Conservation (phyloP, 2,113 vertebrate species). For the Catharus fuscescens region DNA sequence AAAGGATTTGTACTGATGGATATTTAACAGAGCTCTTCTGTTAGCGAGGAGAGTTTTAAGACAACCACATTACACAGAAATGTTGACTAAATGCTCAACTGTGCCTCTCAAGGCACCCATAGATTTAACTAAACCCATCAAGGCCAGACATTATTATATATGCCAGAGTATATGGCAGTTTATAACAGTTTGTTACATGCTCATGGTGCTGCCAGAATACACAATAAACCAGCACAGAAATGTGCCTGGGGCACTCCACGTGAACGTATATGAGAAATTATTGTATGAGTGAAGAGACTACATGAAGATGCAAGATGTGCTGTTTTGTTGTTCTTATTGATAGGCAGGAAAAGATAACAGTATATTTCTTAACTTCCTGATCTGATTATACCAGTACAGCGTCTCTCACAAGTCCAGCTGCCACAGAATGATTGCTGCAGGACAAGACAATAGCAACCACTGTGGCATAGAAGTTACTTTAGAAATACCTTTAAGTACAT, state of each 20-base stretch:
- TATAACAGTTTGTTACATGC: not conserved
- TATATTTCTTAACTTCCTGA: not conserved
- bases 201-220: not conserved
- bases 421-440: not conserved
- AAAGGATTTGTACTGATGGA: not conserved
- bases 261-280: not conserved
- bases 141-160: not conserved
- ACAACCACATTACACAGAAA: not conserved
- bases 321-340: not conserved
- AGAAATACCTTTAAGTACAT: not conserved
- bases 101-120: not conserved
- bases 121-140: not conserved
- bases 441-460: not conserved
- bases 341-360: not conserved
- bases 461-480: not conserved
- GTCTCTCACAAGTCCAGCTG: not conserved
- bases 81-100: not conserved
- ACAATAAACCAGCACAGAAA: not conserved
- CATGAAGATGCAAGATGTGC: not conserved
- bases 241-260: not conserved
- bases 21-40: not conserved
- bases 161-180: not conserved
- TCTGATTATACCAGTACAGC: not conserved
- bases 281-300: not conserved
- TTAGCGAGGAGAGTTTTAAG: not conserved